Evolutionary conservation across 2,797 vertebrate genomes (phyloP).

Genomic region (Crypturellus tataupa): DNA sequence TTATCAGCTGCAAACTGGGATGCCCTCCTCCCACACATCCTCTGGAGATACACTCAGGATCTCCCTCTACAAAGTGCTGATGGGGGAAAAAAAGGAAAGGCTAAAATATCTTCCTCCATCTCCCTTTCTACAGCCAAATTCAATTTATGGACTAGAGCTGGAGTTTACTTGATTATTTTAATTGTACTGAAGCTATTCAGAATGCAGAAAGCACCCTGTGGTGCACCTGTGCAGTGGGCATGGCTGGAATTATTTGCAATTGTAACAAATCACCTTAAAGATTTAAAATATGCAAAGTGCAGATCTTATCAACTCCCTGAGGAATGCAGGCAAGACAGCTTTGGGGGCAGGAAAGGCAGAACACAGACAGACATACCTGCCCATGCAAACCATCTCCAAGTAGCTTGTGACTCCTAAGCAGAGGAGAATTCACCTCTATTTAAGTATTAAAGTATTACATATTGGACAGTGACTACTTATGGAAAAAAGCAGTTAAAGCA

Average conservation of each 20-base stretch:
- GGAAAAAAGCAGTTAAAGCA: neutral
- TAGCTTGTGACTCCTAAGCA: neutral
- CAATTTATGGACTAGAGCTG: neutral
- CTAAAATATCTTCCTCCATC: neutral
- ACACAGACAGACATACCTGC: neutral
- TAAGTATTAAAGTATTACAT: neutral
- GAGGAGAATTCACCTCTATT: neutral
- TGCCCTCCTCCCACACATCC: neutral
- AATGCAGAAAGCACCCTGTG: neutral
- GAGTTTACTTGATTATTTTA: neutral
- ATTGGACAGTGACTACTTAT: neutral
- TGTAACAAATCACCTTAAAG: neutral
- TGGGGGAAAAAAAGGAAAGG: neutral
- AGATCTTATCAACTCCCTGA: neutral
- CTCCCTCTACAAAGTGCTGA: neutral
- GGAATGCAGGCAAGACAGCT: neutral
- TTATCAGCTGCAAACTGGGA: neutral
- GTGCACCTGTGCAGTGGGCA: neutral
- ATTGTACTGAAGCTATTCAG: neutral
- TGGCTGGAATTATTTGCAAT: neutral
- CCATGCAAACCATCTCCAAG: neutral
- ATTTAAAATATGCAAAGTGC: constrained; percentile 4
- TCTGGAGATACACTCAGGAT: neutral
- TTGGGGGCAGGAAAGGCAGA: neutral
- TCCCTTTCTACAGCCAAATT: neutral